Evolutionary conservation across 2,888 invertebrate genomes (phyloP), one percentile per base, ranked within the genome.

Genomic region (Corbicula japonica): DNA sequence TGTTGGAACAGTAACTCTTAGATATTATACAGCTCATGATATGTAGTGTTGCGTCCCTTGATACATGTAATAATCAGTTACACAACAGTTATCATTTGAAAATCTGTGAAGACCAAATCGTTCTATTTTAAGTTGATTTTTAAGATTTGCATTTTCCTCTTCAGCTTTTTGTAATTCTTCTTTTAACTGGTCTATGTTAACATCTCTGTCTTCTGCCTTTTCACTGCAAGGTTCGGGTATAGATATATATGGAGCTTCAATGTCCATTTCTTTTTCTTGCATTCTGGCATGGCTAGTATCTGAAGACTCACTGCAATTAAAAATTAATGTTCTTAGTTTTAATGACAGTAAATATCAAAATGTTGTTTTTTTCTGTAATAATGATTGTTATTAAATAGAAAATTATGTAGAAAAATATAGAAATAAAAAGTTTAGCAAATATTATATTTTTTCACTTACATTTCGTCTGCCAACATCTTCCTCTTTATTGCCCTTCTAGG

Each of bases 81-180:
- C 30, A 23, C 56, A 62, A 5, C 18, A 34, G 32, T 54, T 23
- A 23, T 68, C 50, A 60, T 48, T 26, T 12, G 44, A 44, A 58
- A 52, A 15, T 28, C 48, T 54, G 15, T 18, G 21, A 10, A 41
- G 15, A 26, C 38, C 28, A 62, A 35, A 38, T 26, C 21, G 8
- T 56, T 56, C 58, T 23, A 38, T 15, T 30, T 30, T n/a, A 4
- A 32, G 4, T 52, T 66, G 66, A 3, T 66, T 2, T 18, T 66
- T 38, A 12, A 66, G 23, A 23, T 30, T 2, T 38, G 15, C 3
- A 41, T 41, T 35, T 68, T 68, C 68, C 28, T 41, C 28, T 34
- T 10, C 12, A 2, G n/a, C 4, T n/a, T 38, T 10, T 12, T 21
- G 1, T 12, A 54, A 34, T 56, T 54, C 21, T n/a, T 6, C 30